These are phyloP conservation scores for Drosophila tripunctata DNA, from an alignment of 2,888 invertebrate genomes.

Conservation along the genomic window DNA sequence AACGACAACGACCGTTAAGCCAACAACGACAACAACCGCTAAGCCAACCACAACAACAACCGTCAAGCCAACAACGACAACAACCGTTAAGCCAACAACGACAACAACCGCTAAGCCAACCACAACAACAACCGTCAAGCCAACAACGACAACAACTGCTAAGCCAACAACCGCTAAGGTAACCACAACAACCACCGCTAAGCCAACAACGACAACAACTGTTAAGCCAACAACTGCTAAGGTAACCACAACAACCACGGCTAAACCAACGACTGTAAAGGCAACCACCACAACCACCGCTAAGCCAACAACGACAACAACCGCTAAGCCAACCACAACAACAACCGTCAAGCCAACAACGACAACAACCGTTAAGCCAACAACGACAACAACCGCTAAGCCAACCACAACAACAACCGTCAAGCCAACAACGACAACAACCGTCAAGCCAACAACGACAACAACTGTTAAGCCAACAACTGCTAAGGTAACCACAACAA, in stretches of 20 bases:
- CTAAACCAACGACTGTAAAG: slow-evolving; percentile 4
- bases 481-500: not conserved
- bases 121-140: not conserved
- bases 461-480: not conserved
- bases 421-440: slow-evolving; percentile 8
- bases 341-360: slow-evolving; percentile 5
- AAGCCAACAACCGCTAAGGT: slow-evolving; percentile 8
- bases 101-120: too few species aligned
- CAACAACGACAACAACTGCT: slow-evolving; percentile 1
- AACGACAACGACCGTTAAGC: not conserved
- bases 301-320: not conserved
- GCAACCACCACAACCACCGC: slow-evolving; percentile 10
- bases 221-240: too few species aligned
- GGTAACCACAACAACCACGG: slow-evolving; percentile 1
- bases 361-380: slow-evolving; percentile 1
- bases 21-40: too few species aligned
- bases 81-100: not conserved
- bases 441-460: not conserved
- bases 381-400: slow-evolving; percentile 4
- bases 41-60: not conserved
- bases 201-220: slow-evolving; percentile 11
- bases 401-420: not conserved
- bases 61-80: slow-evolving; percentile 12
- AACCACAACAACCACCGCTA: not conserved
- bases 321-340: slow-evolving; percentile 13